A percentile compares a stretch with the other conserved stretches of the same genome.
Conservation (phyloP, 2,113 vertebrate species). For the Salvelinus fontinalis region DNA sequence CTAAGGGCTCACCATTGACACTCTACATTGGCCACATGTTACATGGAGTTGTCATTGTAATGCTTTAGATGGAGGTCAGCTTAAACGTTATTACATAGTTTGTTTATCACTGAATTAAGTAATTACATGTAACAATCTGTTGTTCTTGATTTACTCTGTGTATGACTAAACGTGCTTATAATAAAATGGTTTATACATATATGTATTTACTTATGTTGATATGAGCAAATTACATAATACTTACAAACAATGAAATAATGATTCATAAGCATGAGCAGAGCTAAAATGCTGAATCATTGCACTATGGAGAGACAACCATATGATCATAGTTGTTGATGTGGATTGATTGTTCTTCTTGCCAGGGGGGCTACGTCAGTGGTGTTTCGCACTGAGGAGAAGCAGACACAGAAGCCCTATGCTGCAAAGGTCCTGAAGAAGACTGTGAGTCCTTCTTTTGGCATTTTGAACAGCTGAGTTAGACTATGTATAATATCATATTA, state of each 20-base stretch:
- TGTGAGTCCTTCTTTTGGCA: constrained; percentile 62
- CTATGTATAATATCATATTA: background rate
- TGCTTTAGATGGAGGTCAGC: background rate
- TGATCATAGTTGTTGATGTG: background rate
- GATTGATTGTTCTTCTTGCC: background rate
- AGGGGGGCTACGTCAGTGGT: constrained; percentile 88
- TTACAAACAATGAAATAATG: background rate
- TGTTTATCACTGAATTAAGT: too few relatives aligned
- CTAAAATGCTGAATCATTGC: too few relatives aligned
- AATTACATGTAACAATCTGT: too few relatives aligned
- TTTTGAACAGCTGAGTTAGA: background rate
- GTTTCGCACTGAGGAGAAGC: constrained; percentile 85
- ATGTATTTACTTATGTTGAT: too few relatives aligned
- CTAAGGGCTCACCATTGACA: background rate
- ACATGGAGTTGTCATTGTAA: background rate
- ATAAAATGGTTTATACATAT: too few relatives aligned
- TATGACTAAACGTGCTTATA: too few relatives aligned
- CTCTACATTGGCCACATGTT: too few relatives aligned
- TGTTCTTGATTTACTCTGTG: too few relatives aligned
- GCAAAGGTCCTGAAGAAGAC: constrained; percentile 89
- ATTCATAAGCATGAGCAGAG: background rate
- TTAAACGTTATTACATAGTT: background rate
- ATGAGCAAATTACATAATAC: too few relatives aligned
- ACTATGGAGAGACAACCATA: background rate
- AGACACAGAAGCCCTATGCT: constrained; percentile 78